Evolutionary conservation across 1,140 invertebrate genomes (phyloP), one percentile per base, ranked within the genome.

Genomic region (Leptinotarsa undecemlineata): DNA sequence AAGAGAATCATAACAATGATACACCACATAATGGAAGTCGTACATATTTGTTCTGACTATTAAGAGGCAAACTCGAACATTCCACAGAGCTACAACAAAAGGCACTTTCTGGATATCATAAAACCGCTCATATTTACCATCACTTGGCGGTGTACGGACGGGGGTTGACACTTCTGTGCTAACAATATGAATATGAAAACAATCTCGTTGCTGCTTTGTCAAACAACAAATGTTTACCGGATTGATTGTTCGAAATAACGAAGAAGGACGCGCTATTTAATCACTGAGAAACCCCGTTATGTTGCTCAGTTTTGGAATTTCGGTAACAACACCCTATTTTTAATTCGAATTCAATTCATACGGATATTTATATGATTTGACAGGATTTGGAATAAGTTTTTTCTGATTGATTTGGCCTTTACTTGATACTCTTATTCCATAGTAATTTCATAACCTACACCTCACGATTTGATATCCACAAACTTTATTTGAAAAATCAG

Each of bases 61-160:
- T 70, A 61, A 70, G 67, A 68, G 68, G 15, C 68, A 69, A 74
- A 69, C 73, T 69, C 48, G 42, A 68, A 60, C 72, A 67, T 67
- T 67, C 64, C 64, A 67, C 64, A 26, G 23, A 17, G 8, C 23
- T 67, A 33, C 64, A 67, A 67, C 64, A 67, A 67, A 26, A 42
- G 51, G n/a, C 51, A 23, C 11, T 23, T 17, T 23, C 19, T 67
- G n/a, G 64, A 17, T 67, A 67, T 67, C 23, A 67, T 67, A 67
- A 67, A 67, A 67, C 64, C 64, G 23, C 42, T 67, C 51, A 57
- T 67, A 42, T 67, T 67, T 67, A 67, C 64, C 64, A 67, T 23
- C 42, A 26, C 64, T 67, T 17, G 42, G 42, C 23, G 23, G 64
- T 23, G 3, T 19, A 42, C 15, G 8, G 23, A 17, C 23, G 15